Evolutionary conservation across 2,888 invertebrate genomes (phyloP).

Genomic region (Drosophila hawaiiensis): DNA sequence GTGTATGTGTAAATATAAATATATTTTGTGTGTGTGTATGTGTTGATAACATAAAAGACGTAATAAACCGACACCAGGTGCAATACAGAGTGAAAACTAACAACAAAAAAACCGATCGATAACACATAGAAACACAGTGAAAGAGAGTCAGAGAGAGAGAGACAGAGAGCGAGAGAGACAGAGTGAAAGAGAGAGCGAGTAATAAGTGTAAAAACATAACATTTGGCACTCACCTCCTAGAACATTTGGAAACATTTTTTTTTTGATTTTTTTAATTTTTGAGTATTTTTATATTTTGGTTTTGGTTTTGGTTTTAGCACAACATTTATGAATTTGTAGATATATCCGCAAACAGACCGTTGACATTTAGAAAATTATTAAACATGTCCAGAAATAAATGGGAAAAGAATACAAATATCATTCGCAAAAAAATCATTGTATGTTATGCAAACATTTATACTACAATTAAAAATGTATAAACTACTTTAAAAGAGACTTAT

Average conservation of each 20-base stretch:
- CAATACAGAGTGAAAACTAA: constrained; percentile 38
- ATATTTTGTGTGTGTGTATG: constrained; percentile 9
- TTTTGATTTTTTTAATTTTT: constrained; percentile 34
- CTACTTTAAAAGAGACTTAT: constrained; percentile 37
- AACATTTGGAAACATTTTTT: constrained; percentile 62
- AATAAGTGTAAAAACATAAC: constrained; percentile 53
- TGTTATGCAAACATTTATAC: constrained; percentile 54
- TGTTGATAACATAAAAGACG: constrained; percentile 27
- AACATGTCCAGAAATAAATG: constrained; percentile 58
- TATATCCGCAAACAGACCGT: constrained; percentile 74
- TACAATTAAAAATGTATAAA: constrained; percentile 19
- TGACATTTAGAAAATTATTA: constrained; percentile 62
- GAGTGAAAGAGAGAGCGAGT: constrained; percentile 28
- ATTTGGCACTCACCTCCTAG: constrained; percentile 83
- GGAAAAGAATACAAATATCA: constrained; percentile 76
- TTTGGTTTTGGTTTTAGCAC: constrained; percentile 61
- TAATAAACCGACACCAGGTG: constrained; percentile 70
- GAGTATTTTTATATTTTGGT: constrained; percentile 44
- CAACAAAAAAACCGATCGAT: constrained; percentile 14
- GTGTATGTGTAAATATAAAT: background rate
- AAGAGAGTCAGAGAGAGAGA: constrained; percentile 16
- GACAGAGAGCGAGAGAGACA: constrained; percentile 33
- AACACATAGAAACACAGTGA: constrained; percentile 3
- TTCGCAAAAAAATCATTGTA: constrained; percentile 54
- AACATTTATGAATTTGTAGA: constrained; percentile 71